A percentile compares a stretch with the other conserved stretches of the same genome.
Conservation (phyloP, 2,888 invertebrate genomes). For the Gisinianus flammeolus region DNA sequence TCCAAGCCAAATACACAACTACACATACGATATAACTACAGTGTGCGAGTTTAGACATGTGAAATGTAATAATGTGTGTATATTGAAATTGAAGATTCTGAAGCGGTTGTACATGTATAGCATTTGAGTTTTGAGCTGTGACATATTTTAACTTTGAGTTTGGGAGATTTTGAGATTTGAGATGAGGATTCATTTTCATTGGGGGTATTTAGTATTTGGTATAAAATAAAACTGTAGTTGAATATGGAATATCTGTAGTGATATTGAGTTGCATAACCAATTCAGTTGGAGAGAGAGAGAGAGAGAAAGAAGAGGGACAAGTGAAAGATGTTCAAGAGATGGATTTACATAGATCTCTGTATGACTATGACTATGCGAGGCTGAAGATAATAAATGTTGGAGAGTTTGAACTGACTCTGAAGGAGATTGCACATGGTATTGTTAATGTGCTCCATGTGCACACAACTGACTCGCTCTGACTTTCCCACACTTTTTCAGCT, state of each 20-base stretch:
- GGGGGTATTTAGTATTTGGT: not conserved
- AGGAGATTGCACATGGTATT: slow-evolving; percentile 26
- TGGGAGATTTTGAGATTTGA: not conserved
- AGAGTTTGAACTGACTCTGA: slow-evolving; percentile 15
- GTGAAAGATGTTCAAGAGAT: slow-evolving; percentile 13
- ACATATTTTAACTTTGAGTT: too few relatives aligned
- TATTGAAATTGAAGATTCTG: not conserved
- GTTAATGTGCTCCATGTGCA: slow-evolving; percentile 41
- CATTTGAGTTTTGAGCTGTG: too few relatives aligned
- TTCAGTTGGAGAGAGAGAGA: too few relatives aligned
- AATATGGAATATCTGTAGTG: too few relatives aligned
- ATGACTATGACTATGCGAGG: not conserved
- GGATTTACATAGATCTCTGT: slow-evolving; percentile 5
- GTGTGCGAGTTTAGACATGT: not conserved
- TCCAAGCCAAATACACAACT: not conserved
- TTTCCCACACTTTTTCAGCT: slow-evolving; percentile 44
- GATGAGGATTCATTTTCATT: not conserved
- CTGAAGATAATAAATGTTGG: not conserved
- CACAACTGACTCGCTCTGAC: slow-evolving; percentile 42
- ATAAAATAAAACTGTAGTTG: not conserved
- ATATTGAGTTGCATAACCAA: not conserved
- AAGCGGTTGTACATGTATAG: not conserved
- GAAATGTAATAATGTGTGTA: not conserved
- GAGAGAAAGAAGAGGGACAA: not conserved
- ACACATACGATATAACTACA: not conserved